Base-by-base conservation (phyloP, 2,888 invertebrate species). In the Catocala sponsa region DNA sequence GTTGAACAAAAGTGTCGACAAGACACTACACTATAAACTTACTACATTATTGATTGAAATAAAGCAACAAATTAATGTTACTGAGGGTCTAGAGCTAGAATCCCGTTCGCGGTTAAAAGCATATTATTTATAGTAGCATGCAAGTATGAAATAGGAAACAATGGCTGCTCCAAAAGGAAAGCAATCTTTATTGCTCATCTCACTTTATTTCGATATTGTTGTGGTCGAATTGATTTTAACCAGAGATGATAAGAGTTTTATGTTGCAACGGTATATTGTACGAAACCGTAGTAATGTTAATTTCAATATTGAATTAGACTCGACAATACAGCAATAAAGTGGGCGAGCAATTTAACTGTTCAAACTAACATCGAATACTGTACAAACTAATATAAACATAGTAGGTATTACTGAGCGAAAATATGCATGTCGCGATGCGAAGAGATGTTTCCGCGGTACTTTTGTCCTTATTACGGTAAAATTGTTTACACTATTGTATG, bases 141-240 rank as follows among this genome's bases (percentile, higher is more conserved):
- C 46, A 58, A 53, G 58, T 89, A 89, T 86, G 85, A 89, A 87
- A 86, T 85, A 80, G 82, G 79, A 87, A 91, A 91, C 90, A 91
- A 91, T 90, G 78, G 86, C 78, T 74, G 73, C 70, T 78, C 78
- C 85, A 79, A 86, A 87, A 85, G 84, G 83, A 85, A 84, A 82
- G 74, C 83, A 89, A 91, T 91, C 90, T 91, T 88, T 90, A 91
- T 85, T 88, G 86, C 81, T 83, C 81, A 88, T 87, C 88, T 84
- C 76, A 82, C 81, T 87, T 84, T 85, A 87, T 83, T 87, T 80
- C 82, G 85, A 89, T 89, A 88, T 87, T 86, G 83, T 89, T 82
- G 79, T 79, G 82, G 85, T 83, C 74, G 86, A 90, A 91, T 92
- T 89, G 89, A 91, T 90, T 90, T 86, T 78, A 81, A 84, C 84